A percentile compares a stretch with the other conserved stretches of the same genome.
phyloP scores from a whole-genome alignment of 2,888 invertebrate species.

The Thecophora atra region DNA sequence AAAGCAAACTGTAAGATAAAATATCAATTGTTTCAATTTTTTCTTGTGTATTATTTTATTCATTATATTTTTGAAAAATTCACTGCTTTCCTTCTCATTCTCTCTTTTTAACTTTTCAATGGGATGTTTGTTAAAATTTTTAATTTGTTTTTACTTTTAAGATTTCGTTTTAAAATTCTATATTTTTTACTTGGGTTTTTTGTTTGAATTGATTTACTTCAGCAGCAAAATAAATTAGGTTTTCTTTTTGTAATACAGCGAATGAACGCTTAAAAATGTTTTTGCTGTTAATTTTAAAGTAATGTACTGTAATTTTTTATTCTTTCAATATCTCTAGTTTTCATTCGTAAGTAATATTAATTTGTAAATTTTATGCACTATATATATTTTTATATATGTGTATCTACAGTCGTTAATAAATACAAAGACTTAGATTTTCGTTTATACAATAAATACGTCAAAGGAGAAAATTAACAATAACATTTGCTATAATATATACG shows the following conservation, averaged over 20 bases:
- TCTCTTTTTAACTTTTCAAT: conserved; percentile 21
- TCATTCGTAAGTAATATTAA: conserved; percentile 49
- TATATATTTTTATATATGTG: background rate
- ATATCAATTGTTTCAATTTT: conserved; percentile 10
- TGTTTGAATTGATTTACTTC: conserved; percentile 38
- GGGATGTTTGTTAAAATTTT: conserved; percentile 36
- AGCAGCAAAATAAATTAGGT: conserved; percentile 13
- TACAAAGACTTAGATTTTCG: conserved; percentile 55
- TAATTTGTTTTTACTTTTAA: conserved; percentile 11
- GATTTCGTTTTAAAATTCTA: conserved; percentile 39
- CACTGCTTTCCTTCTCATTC: conserved; percentile 28
- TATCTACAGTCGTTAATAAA: conserved; percentile 53
- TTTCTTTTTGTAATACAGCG: conserved; percentile 47
- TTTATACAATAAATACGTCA: background rate
- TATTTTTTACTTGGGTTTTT: conserved; percentile 18
- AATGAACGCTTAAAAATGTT: conserved; percentile 48
- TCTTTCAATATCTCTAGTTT: conserved; percentile 32
- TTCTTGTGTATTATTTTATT: conserved; percentile 18
- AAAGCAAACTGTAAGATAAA: conserved; percentile 26
- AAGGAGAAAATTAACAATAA: conserved; percentile 19
- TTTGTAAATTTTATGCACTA: conserved; percentile 24
- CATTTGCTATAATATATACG: background rate
- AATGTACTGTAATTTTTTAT: conserved; percentile 34
- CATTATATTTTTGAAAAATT: conserved; percentile 34
- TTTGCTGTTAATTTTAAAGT: conserved; percentile 45